These are phyloP conservation scores for Napeogenes sylphis DNA, from an alignment of 2,888 invertebrate genomes.

Conservation along the genomic window DNA sequence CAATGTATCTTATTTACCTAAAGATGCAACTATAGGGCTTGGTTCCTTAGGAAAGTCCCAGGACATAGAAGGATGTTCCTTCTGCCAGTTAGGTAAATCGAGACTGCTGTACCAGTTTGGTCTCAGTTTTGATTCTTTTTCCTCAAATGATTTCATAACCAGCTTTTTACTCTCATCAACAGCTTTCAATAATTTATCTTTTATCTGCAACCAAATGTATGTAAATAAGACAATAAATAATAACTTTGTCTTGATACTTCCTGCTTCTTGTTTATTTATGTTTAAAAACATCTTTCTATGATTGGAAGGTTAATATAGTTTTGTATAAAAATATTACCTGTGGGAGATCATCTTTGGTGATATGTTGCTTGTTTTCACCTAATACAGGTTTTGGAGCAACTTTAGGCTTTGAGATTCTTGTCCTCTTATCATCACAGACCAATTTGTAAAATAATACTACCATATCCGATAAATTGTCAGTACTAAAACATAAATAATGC, in stretches of 20 bases:
- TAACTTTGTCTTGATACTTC: background rate
- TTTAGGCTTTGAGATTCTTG: slow-evolving; percentile 76
- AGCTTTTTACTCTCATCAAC: slow-evolving; percentile 73
- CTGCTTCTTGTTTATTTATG: background rate
- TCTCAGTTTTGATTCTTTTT: slow-evolving; percentile 59
- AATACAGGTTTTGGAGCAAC: slow-evolving; percentile 65
- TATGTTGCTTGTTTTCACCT: slow-evolving; percentile 70
- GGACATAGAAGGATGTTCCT: slow-evolving; percentile 69
- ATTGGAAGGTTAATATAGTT: background rate
- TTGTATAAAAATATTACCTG: slow-evolving; percentile 61
- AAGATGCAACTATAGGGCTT: slow-evolving; percentile 54
- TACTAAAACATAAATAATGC: slow-evolving; percentile 65
- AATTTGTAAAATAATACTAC: slow-evolving; percentile 76
- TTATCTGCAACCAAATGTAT: slow-evolving; percentile 54
- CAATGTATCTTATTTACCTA: slow-evolving; percentile 45
- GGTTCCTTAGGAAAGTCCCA: slow-evolving; percentile 74
- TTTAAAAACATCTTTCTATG: background rate
- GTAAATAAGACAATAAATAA: slow-evolving; percentile 8
- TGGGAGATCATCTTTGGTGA: slow-evolving; percentile 81
- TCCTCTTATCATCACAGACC: slow-evolving; percentile 78
- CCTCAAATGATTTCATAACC: slow-evolving; percentile 71
- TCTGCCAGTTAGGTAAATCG: slow-evolving; percentile 69
- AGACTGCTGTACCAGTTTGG: slow-evolving; percentile 67
- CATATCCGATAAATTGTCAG: slow-evolving; percentile 80
- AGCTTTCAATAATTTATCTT: slow-evolving; percentile 71